phyloP scores from a whole-genome alignment of 2,797 vertebrate species.

The Diplodus sargus region DNA sequence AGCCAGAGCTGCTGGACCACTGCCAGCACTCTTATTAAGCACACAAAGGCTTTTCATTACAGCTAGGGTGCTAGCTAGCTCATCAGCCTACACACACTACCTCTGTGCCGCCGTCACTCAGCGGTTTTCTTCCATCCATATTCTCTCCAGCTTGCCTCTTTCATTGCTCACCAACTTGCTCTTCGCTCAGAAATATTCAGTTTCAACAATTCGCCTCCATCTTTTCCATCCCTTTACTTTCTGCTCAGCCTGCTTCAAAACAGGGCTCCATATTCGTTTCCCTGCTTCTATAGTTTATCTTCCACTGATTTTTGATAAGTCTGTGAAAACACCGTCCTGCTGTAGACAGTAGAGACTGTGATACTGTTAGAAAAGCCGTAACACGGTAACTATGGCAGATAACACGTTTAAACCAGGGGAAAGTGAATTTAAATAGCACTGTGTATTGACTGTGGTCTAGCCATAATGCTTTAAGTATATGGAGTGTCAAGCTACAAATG shows the following conservation, averaged over 20 bases:
- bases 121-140: conserved; percentile 51
- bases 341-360: conserved; percentile 23
- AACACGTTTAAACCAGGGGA: conserved; percentile 30
- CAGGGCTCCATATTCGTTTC: not conserved
- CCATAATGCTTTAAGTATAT: conserved; percentile 18
- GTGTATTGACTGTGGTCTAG: conserved; percentile 24
- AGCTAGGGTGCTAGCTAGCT: conserved; percentile 79
- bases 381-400: conserved; percentile 35
- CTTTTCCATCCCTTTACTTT: conserved; percentile 13
- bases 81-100: conserved; percentile 70
- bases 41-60: conserved; percentile 92
- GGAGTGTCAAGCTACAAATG: conserved; percentile 36
- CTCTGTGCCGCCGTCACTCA: conserved; percentile 75
- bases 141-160: conserved; percentile 39
- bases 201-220: conserved; percentile 35
- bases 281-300: conserved; percentile 22
- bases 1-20: conserved; percentile 87
- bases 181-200: conserved; percentile 38
- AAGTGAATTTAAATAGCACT: conserved; percentile 37
- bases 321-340: conserved; percentile 17
- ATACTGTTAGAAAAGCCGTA: conserved; percentile 25
- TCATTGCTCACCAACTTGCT: conserved; percentile 24
- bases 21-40: conserved; percentile 91
- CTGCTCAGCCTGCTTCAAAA: conserved; percentile 29
- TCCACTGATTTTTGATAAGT: conserved; percentile 32